Evolutionary conservation across 2,888 invertebrate genomes (phyloP).

Genomic region (Drosophila monieri): DNA sequence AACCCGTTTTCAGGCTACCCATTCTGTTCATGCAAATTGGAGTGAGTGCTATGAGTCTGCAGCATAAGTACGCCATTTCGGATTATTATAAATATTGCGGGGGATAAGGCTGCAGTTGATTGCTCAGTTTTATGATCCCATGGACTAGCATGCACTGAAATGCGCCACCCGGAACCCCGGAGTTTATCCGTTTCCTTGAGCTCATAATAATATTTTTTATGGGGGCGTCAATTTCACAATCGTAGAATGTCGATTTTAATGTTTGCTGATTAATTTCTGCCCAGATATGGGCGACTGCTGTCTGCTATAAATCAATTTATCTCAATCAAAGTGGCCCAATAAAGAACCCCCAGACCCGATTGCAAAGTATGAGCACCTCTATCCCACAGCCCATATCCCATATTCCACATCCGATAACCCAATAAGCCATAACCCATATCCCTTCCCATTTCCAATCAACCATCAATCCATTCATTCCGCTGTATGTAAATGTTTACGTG

Average conservation of each 20-base stretch:
- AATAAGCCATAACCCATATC: slow-evolving; percentile 2
- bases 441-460: slow-evolving; percentile 7
- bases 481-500: slow-evolving; percentile 68
- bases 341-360: slow-evolving; percentile 7
- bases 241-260: slow-evolving; percentile 69
- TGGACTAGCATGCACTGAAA: not conserved
- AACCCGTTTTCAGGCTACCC: slow-evolving; percentile 1
- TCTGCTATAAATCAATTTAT: slow-evolving; percentile 74
- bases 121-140: slow-evolving; percentile 21
- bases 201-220: slow-evolving; percentile 64
- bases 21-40: slow-evolving; percentile 27
- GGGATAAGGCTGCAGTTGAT: slow-evolving; percentile 28
- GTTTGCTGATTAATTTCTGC: slow-evolving; percentile 71
- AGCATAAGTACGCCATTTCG: slow-evolving; percentile 23
- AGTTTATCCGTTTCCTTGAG: slow-evolving; percentile 14
- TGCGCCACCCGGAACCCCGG: not conserved
- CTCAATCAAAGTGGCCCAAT: slow-evolving; percentile 71
- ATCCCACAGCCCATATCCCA: not conserved
- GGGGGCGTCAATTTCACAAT: slow-evolving; percentile 71
- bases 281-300: slow-evolving; percentile 57
- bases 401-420: slow-evolving; percentile 3
- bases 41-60: not conserved
- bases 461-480: slow-evolving; percentile 17
- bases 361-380: not conserved
- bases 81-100: slow-evolving; percentile 32